A percentile compares a stretch with the other conserved stretches of the same genome.
phyloP scores from a whole-genome alignment of 2,888 invertebrate species.

The Clistopyga incitator region DNA sequence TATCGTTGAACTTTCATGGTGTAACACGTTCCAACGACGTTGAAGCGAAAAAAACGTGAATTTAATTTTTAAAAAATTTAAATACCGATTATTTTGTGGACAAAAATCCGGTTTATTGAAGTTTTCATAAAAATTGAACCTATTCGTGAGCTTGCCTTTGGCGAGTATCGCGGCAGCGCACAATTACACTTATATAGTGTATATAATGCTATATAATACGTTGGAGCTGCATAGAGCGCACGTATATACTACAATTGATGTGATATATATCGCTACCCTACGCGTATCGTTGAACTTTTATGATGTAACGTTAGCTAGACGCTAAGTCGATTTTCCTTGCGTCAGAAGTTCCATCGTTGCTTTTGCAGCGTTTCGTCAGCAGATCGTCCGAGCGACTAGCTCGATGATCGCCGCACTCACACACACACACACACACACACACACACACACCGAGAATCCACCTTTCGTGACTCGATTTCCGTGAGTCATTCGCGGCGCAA shows the following conservation, averaged over 20 bases:
- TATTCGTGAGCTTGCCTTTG: too few species aligned
- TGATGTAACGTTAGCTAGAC: slow-evolving; percentile 51
- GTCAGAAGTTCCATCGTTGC: slow-evolving; percentile 36
- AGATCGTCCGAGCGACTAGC: slow-evolving; percentile 32
- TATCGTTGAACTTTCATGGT: too few species aligned
- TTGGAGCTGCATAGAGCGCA: neutral
- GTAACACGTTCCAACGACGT: too few species aligned
- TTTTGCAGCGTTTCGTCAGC: slow-evolving; percentile 22
- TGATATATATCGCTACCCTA: slow-evolving; percentile 14
- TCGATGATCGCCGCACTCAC: neutral
- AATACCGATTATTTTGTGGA: too few species aligned
- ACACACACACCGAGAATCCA: neutral
- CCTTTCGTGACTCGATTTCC: slow-evolving; percentile 57
- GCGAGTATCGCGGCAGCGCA: slow-evolving; percentile 4
- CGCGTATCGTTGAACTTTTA: slow-evolving; percentile 35
- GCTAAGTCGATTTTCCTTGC: slow-evolving; percentile 46
- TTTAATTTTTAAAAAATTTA: too few species aligned
- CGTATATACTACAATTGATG: neutral
- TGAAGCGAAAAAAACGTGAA: too few species aligned
- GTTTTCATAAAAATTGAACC: too few species aligned
- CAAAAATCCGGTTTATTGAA: too few species aligned
- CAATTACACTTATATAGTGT: slow-evolving; percentile 19
- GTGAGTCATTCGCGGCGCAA: slow-evolving; percentile 49
- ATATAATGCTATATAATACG: slow-evolving; percentile 4
- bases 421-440: too few species aligned